A percentile compares a stretch with the other conserved stretches of the same genome.
These are phyloP conservation scores for Hypsopygia costalis DNA, from an alignment of 2,888 invertebrate genomes.

Conservation along the genomic window DNA sequence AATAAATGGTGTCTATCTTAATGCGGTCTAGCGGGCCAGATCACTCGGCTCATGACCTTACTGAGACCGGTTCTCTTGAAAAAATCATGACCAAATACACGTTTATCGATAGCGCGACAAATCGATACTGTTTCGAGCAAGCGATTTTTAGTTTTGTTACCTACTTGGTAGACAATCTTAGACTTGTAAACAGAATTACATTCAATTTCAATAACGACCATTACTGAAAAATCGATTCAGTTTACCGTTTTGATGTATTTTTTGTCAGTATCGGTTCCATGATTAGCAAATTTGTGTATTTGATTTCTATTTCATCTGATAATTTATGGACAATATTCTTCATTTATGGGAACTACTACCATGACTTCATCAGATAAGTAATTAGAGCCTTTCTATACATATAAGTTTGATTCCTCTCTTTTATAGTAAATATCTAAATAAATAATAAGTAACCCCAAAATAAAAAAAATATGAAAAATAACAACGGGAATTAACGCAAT, in stretches of 20 bases:
- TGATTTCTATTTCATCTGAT: too few relatives aligned
- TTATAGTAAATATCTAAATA: too few relatives aligned
- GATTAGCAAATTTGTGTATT: too few relatives aligned
- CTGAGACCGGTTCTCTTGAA: slow-evolving; percentile 1
- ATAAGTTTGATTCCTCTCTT: too few relatives aligned
- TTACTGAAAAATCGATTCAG: neutral
- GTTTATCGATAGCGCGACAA: neutral
- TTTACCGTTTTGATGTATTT: neutral
- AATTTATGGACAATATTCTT: too few relatives aligned
- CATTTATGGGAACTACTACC: too few relatives aligned
- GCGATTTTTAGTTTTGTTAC: neutral
- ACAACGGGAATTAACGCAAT: too few relatives aligned
- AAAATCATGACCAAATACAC: slow-evolving; percentile 6
- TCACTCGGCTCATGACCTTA: neutral
- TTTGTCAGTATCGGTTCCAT: too few relatives aligned
- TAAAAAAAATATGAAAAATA: too few relatives aligned
- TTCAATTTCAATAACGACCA: neutral
- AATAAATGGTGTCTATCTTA: neutral
- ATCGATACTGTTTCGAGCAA: neutral
- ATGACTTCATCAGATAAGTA: too few relatives aligned
- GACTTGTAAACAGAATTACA: neutral
- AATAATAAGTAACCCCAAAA: too few relatives aligned
- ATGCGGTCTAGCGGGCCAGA: neutral
- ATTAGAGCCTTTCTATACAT: too few relatives aligned
- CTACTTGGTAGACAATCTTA: neutral